Evolutionary conservation across 2,888 invertebrate species (phyloP), one percentile per base, ranked within the genome.

Genomic region (Polydrusus cervinus): DNA sequence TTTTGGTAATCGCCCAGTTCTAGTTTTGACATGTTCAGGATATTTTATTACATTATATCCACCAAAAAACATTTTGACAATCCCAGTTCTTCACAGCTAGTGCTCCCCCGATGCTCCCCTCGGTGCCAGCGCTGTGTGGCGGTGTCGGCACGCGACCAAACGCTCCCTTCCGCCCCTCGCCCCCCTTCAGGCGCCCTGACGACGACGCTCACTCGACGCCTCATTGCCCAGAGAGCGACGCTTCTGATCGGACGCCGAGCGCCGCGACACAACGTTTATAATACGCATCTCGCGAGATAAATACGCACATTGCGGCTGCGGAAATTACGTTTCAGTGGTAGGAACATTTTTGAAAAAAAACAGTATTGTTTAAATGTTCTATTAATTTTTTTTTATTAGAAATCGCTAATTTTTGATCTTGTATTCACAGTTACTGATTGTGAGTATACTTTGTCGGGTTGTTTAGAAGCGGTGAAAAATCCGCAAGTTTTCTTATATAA

Each of bases 111-210:
- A 30, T 30, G 38, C 11, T 49, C 65, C 30, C 65, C 74, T 55
- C 61, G 14, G 62, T 25, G 60, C 70, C 51, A 53, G 66, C 66
- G 51, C 66, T 6, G 49, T 25, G 51, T 65, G 43, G 80, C 84
- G 85, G 86, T 86, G 87, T 86, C 86, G 86, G 86, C 86, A 86
- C 86, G 86, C 85, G 86, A 87, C 85, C 86, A 86, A 80, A 80
- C 80, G 79, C 80, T 79, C 81, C 81, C 82, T 78, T 81, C 81
- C 81, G 82, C 83, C 81, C 81, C 83, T 82, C 83, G 47, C 64
- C 77, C 66, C 66, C 80, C n/a, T 76, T 79, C 30, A 78, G 82
- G 81, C 82, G 82, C 82, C 81, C 81, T 82, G 61, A 79, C 79
- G 57, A 76, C 84, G 83, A 82, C 85, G 85, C 84, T 84, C 85